These are phyloP conservation scores for Cyprinodon diabolis DNA, from an alignment of 2,797 vertebrate genomes.

Conservation along the genomic window DNA sequence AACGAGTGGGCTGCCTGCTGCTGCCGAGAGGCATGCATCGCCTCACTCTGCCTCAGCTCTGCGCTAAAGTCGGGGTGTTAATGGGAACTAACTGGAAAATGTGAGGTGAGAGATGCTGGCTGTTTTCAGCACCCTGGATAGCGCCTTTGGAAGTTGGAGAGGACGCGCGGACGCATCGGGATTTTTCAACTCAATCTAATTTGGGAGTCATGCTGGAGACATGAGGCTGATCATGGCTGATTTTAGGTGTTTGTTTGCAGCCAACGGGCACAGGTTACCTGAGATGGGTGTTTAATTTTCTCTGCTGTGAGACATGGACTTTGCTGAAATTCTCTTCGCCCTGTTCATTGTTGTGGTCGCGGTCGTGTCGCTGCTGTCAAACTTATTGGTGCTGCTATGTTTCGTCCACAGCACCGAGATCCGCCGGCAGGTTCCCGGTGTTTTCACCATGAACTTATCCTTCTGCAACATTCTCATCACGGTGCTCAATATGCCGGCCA, in stretches of 20 bases:
- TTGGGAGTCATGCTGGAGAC: slow-evolving; percentile 20
- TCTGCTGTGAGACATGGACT: slow-evolving; percentile 85
- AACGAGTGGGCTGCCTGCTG: slow-evolving; percentile 21
- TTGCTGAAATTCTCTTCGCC: slow-evolving; percentile 83
- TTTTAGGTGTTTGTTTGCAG: slow-evolving; percentile 24
- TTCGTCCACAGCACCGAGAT: slow-evolving; percentile 87
- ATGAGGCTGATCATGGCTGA: slow-evolving; percentile 59
- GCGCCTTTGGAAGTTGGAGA: slow-evolving; percentile 67
- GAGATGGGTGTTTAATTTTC: slow-evolving; percentile 18
- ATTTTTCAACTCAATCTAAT: slow-evolving; percentile 45
- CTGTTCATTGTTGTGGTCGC: slow-evolving; percentile 84
- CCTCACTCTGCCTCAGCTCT: slow-evolving; percentile 13
- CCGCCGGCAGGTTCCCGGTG: slow-evolving; percentile 85
- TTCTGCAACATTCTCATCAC: slow-evolving; percentile 89
- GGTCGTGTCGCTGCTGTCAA: slow-evolving; percentile 83
- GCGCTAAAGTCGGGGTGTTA: slow-evolving; percentile 22
- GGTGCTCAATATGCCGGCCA: slow-evolving; percentile 86
- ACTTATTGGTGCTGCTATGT: slow-evolving; percentile 86
- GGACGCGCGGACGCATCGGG: slow-evolving; percentile 46
- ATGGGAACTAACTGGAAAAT: slow-evolving; percentile 23
- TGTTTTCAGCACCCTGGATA: slow-evolving; percentile 82
- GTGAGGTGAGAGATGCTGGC: slow-evolving; percentile 29
- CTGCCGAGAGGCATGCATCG: slow-evolving; percentile 17
- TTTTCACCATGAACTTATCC: slow-evolving; percentile 87
- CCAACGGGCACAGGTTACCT: slow-evolving; percentile 48